phyloP scores from a whole-genome alignment of 2,797 vertebrate genomes.

The Echiichthys vipera region DNA sequence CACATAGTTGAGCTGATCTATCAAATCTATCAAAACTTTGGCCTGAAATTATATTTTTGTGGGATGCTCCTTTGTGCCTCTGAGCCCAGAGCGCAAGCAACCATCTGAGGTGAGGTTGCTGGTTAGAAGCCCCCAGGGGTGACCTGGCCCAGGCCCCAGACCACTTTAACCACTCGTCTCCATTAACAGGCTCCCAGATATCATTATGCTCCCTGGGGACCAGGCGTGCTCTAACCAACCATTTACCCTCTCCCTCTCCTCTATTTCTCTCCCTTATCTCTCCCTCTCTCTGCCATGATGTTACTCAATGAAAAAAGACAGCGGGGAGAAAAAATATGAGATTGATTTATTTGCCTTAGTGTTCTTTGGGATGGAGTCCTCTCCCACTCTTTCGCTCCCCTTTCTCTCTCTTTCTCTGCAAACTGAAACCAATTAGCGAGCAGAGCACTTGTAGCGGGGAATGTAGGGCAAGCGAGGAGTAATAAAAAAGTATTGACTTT shows the following conservation, averaged over 20 bases:
- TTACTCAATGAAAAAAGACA: conserved; percentile 85
- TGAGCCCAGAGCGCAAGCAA: conserved; percentile 43
- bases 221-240: conserved; percentile 77
- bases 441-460: conserved; percentile 91
- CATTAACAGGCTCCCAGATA: conserved; percentile 81
- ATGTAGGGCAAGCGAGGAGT: conserved; percentile 93
- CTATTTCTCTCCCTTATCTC: conserved; percentile 60
- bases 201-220: conserved; percentile 78
- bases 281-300: conserved; percentile 78
- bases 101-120: conserved; percentile 65
- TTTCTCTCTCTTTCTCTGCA: conserved; percentile 79
- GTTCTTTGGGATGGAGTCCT: conserved; percentile 89
- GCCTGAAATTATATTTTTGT: conserved; percentile 54
- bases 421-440: conserved; percentile 93
- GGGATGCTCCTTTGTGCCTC: conserved; percentile 50
- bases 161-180: conserved; percentile 82
- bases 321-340: conserved; percentile 84
- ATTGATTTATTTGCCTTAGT: conserved; percentile 90
- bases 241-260: conserved; percentile 75
- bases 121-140: conserved; percentile 75
- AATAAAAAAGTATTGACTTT: conserved; percentile 97
- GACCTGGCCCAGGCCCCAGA: conserved; percentile 75
- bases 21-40: conserved; percentile 54
- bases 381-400: conserved; percentile 78
- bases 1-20: conserved; percentile 14